Base-by-base conservation (phyloP, 2,113 vertebrate species). In the Lates calcarifer region DNA sequence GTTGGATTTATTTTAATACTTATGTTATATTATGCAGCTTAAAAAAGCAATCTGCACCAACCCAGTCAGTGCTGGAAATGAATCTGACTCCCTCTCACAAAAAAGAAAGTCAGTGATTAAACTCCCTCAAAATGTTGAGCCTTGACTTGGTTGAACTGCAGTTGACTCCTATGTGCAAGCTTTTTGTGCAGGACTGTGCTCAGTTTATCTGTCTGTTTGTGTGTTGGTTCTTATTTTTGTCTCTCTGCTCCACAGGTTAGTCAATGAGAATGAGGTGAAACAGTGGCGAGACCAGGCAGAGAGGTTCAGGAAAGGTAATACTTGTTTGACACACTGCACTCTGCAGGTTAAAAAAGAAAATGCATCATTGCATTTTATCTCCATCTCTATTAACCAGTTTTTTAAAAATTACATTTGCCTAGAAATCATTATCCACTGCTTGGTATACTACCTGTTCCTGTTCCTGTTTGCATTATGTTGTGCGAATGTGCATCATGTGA, bases 191-290 rank as follows among this genome's bases (percentile, higher is more conserved):
- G 43, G 8, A 10, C 70, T 70, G 12, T 43, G 9, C 24, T 75
- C 3, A 4, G 18, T 35, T 13, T 53, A 8, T 47, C 43, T n/a
- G 26, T 53, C 33, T 62, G 17, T 15, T 18, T 24, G 18, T 63
- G 22, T 51, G 9, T 14, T 31, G 57, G 31, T 64, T 28, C 68
- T 89, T 1, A 78, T 56, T 61, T 53, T 17, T 4, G 4, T 85
- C 47, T 57, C 37, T 80, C 31, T 78, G 77, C 78, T 62, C 71
- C 69, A 51, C 90, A 99, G 98, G 98, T 93, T 99, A 77, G 96
- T 99, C 83, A 99, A 99, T 15, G 98, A 99, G 92, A 99, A 98
- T 17, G 98, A 99, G 90, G 98, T 99, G 75, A 98, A 97, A 74
- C 97, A 98, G 86, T 99, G 98, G 98, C 91, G 95, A 69, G 97